Percentiles rank a stretch among this genome's conserved stretches.
phyloP scores from a whole-genome alignment of 2,888 invertebrate genomes.

The Scaptomyza flava region DNA sequence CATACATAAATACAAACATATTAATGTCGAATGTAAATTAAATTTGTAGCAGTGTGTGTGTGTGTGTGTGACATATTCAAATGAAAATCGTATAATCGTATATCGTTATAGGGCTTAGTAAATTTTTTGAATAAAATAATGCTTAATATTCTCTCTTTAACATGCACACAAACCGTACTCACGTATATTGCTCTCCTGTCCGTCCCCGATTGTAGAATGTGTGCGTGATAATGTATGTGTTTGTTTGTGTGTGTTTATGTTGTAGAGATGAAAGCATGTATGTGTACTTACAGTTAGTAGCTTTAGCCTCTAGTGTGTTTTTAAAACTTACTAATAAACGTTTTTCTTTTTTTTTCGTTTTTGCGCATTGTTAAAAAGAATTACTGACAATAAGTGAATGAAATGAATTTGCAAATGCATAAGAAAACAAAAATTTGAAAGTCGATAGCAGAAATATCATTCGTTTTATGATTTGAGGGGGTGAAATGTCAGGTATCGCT shows the following conservation, averaged over 20 bases:
- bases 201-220: slow-evolving; percentile 56
- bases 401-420: slow-evolving; percentile 40
- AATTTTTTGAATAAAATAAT: slow-evolving; percentile 25
- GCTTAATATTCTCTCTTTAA: slow-evolving; percentile 23
- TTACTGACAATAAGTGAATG: slow-evolving; percentile 71
- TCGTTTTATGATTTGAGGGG: not conserved
- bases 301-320: slow-evolving; percentile 12
- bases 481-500: slow-evolving; percentile 14
- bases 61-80: slow-evolving; percentile 17
- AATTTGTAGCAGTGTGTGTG: slow-evolving; percentile 39
- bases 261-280: slow-evolving; percentile 19
- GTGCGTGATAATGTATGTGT: slow-evolving; percentile 21
- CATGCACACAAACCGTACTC: slow-evolving; percentile 8
- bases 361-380: slow-evolving; percentile 42
- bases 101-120: slow-evolving; percentile 40
- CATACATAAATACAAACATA: slow-evolving; percentile 29
- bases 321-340: not conserved
- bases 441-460: slow-evolving; percentile 6
- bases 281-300: slow-evolving; percentile 48
- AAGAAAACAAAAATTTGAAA: slow-evolving; percentile 22
- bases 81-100: slow-evolving; percentile 39
- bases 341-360: slow-evolving; percentile 1
- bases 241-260: slow-evolving; percentile 17
- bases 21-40: slow-evolving; percentile 64
- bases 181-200: slow-evolving; percentile 47